These are phyloP conservation scores for Drosophila parvula DNA, from an alignment of 1,140 invertebrate species.

Conservation along the genomic window DNA sequence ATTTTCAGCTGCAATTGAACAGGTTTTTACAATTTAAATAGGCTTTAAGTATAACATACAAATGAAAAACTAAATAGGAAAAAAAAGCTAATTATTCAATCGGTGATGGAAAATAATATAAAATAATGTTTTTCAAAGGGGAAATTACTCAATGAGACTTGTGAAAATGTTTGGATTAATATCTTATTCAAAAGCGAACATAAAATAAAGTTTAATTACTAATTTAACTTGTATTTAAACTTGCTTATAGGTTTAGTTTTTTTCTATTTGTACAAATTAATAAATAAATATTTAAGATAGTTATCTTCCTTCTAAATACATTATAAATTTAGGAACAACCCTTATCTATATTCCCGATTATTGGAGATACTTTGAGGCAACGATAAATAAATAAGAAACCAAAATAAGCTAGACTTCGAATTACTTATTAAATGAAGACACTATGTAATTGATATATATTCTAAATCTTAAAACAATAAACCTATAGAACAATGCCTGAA, in stretches of 20 bases:
- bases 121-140: neutral
- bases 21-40: neutral
- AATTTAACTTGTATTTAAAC: neutral
- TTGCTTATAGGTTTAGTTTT: neutral
- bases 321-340: neutral
- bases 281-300: neutral
- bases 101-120: neutral
- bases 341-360: no score
- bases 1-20: neutral
- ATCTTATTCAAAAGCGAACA: neutral
- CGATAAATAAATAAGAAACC: neutral
- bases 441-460: neutral
- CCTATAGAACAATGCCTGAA: neutral
- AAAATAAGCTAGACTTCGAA: neutral
- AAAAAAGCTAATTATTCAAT: conserved; percentile 1
- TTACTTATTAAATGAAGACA: neutral
- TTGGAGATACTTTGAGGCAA: neutral
- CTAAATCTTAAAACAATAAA: neutral
- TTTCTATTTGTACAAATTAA: no score
- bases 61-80: neutral
- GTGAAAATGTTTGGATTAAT: neutral
- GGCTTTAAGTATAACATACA: neutral
- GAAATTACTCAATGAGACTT: neutral
- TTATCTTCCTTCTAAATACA: neutral
- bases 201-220: neutral